These are phyloP conservation scores for Columba guinea DNA, from an alignment of 2,797 vertebrate species.

Conservation along the genomic window DNA sequence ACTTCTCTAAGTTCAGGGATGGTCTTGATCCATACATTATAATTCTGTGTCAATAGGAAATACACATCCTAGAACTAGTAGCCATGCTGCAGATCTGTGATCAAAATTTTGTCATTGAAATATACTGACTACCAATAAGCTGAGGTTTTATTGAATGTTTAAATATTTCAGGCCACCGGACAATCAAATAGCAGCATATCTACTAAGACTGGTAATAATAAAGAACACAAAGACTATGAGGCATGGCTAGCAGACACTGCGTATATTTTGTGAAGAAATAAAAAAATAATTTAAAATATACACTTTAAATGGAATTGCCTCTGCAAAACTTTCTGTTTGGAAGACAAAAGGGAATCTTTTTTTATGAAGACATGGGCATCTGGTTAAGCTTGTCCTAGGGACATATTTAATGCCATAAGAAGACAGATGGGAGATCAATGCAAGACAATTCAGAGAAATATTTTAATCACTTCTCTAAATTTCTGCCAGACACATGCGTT, in stretches of 20 bases:
- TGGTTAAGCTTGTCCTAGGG: background rate
- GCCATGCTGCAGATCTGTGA: background rate
- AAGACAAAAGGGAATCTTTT: background rate
- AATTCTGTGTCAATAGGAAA: background rate
- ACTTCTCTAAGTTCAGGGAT: background rate
- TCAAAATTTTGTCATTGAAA: background rate
- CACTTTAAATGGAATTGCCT: background rate
- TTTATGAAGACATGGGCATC: background rate
- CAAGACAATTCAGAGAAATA: background rate
- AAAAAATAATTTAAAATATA: background rate
- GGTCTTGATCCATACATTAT: background rate
- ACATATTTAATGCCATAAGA: background rate
- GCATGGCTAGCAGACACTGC: background rate
- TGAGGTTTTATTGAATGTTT: background rate
- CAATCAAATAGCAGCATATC: background rate
- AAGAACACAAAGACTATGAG: background rate
- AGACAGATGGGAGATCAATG: background rate
- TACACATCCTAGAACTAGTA: background rate
- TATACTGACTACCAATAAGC: background rate
- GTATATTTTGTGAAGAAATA: background rate
- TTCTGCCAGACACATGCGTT: background rate
- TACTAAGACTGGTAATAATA: background rate
- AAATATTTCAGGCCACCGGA: background rate
- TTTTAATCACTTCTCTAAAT: background rate
- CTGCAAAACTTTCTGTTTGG: background rate